Evolutionary conservation across 1,140 invertebrate genomes (phyloP).

Genomic region (Araneus ventricosus): DNA sequence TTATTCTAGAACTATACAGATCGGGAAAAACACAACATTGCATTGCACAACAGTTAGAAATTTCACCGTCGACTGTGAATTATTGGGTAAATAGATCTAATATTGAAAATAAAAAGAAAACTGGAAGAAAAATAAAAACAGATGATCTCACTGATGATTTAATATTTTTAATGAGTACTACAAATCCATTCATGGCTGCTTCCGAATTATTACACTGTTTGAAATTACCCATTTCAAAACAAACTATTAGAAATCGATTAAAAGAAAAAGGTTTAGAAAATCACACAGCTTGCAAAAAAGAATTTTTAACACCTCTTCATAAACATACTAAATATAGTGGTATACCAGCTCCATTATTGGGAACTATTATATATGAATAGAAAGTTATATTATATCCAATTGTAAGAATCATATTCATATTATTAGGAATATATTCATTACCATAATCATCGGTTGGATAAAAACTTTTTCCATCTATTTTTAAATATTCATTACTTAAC

Average conservation of each 20-base stretch:
- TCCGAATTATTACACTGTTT: neutral
- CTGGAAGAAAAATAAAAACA: slow-evolving; percentile 28
- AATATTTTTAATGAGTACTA: slow-evolving; percentile 36
- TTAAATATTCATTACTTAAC: no score
- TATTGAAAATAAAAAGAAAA: slow-evolving; percentile 18
- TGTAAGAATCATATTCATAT: no score
- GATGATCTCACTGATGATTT: neutral
- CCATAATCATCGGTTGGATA: no score
- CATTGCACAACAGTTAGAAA: neutral
- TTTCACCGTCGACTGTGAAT: slow-evolving; percentile 9
- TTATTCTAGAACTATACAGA: neutral
- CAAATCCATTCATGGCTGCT: slow-evolving; percentile 48
- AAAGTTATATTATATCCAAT: no score
- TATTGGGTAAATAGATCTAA: slow-evolving; percentile 32
- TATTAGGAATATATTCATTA: no score
- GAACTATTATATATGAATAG: no score
- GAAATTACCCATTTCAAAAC: neutral
- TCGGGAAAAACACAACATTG: neutral
- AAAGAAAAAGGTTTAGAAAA: slow-evolving; percentile 30
- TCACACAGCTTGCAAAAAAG: slow-evolving; percentile 3
- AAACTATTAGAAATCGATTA: slow-evolving; percentile 18
- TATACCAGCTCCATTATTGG: no score
- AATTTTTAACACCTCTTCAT: slow-evolving; percentile 7
- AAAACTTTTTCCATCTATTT: no score
- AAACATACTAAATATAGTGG: neutral